Evolutionary conservation across 2,888 invertebrate genomes (phyloP).

Genomic region (Neelides folsomi): DNA sequence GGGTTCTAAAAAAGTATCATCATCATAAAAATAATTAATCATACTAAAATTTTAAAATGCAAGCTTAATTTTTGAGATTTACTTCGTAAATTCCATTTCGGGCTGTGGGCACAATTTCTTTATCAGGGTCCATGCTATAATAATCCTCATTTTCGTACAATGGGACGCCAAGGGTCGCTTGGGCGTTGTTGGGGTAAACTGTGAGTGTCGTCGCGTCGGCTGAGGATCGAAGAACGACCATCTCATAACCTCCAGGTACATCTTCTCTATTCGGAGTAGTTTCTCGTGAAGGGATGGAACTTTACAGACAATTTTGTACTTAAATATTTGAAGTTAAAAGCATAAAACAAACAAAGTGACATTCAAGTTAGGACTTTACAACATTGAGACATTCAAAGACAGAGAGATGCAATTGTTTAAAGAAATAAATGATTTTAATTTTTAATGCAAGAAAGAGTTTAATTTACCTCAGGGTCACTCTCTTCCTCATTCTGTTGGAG

Average conservation of each 20-base stretch:
- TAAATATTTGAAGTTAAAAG: no score
- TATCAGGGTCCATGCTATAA: no score
- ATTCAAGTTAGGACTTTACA: not conserved
- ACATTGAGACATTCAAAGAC: not conserved
- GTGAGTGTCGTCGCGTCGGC: conserved; percentile 7
- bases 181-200: no score
- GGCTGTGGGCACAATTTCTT: not conserved
- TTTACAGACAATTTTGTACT: conserved; percentile 5
- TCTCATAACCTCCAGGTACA: conserved; percentile 7
- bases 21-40: not conserved
- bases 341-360: conserved; percentile 1
- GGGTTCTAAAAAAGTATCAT: conserved; percentile 13
- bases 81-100: conserved; percentile 28
- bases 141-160: no score
- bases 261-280: conserved; percentile 19
- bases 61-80: not conserved
- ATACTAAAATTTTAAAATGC: no score
- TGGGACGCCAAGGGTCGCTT: no score
- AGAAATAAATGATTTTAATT: no score
- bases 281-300: conserved; percentile 27
- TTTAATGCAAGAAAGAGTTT: no score
- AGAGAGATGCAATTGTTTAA: no score
- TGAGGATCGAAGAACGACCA: conserved; percentile 14
- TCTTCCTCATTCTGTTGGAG: conserved; percentile 55
- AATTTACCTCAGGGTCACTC: conserved; percentile 73